A percentile compares a stretch with the other conserved stretches of the same genome.
Conservation (phyloP, 2,888 invertebrate genomes). For the Drosophila yooni region DNA sequence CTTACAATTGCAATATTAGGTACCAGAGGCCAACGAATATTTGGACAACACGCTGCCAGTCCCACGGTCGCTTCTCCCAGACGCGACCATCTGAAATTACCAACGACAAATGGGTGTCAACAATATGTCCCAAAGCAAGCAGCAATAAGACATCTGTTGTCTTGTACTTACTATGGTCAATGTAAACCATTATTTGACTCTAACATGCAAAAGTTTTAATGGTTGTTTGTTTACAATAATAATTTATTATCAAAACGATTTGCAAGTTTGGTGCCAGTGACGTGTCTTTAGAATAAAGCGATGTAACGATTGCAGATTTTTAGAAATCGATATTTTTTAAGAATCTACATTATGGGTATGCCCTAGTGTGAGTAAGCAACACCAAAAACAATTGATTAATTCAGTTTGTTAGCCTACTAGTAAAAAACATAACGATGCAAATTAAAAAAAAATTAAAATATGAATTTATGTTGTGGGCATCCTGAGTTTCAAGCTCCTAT, state of each 20-base stretch:
- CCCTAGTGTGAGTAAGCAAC: neutral
- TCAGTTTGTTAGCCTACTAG: neutral
- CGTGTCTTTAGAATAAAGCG: constrained; percentile 35
- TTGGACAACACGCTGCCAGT: constrained; percentile 68
- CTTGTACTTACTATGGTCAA: constrained; percentile 62
- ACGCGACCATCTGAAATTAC: constrained; percentile 73
- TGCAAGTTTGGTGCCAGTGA: constrained; percentile 25
- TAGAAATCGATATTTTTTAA: constrained; percentile 18
- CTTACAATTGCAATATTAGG: constrained; percentile 76
- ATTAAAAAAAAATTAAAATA: neutral
- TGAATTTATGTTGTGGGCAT: neutral
- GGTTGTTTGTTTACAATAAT: neutral
- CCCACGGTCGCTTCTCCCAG: constrained; percentile 79
- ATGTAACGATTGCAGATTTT: neutral
- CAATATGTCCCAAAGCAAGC: neutral
- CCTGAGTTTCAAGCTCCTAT: neutral
- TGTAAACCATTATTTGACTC: constrained; percentile 61
- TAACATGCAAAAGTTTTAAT: neutral
- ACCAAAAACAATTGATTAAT: neutral
- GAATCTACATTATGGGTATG: neutral
- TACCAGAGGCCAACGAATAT: constrained; percentile 74
- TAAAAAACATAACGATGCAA: neutral
- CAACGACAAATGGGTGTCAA: neutral
- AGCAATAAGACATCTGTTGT: neutral
- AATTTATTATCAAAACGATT: constrained; percentile 19